A percentile compares a stretch with the other conserved stretches of the same genome.
phyloP scores from a whole-genome alignment of 2,797 vertebrate species.

The Smutsia gigantea region DNA sequence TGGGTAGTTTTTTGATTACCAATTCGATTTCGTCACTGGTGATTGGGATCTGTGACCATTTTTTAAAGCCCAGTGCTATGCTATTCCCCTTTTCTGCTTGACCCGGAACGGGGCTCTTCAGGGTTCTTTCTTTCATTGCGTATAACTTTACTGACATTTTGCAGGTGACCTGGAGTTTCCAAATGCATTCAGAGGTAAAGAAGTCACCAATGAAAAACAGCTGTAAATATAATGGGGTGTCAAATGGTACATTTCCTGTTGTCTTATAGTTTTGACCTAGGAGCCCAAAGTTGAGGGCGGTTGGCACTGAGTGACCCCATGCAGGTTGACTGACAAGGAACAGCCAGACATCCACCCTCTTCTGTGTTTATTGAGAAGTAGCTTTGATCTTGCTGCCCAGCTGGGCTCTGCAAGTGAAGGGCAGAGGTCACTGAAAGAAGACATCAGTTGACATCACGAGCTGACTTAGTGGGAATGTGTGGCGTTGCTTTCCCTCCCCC shows the following conservation, averaged over 20 bases:
- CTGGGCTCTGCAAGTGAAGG: background rate
- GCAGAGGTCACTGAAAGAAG: background rate
- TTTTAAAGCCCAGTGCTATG: background rate
- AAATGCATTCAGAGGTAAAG: background rate
- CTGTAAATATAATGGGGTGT: background rate
- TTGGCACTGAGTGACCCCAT: background rate
- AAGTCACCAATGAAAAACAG: background rate
- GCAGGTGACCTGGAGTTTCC: background rate
- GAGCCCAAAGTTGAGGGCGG: background rate
- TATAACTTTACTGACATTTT: background rate
- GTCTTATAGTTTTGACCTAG: background rate
- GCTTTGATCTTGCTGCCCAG: background rate
- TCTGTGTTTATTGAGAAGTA: background rate
- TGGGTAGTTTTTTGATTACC: too few species aligned
- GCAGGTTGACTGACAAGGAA: background rate
- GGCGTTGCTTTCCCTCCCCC: background rate
- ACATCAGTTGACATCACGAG: background rate
- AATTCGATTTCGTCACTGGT: too few species aligned
- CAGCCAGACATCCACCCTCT: background rate
- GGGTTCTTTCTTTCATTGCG: background rate
- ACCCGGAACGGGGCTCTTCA: background rate
- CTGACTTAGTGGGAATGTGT: background rate
- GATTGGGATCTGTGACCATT: background rate
- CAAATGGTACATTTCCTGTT: background rate
- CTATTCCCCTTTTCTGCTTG: background rate